phyloP scores from a whole-genome alignment of 2,888 invertebrate species.

The Bombyx huttoni region DNA sequence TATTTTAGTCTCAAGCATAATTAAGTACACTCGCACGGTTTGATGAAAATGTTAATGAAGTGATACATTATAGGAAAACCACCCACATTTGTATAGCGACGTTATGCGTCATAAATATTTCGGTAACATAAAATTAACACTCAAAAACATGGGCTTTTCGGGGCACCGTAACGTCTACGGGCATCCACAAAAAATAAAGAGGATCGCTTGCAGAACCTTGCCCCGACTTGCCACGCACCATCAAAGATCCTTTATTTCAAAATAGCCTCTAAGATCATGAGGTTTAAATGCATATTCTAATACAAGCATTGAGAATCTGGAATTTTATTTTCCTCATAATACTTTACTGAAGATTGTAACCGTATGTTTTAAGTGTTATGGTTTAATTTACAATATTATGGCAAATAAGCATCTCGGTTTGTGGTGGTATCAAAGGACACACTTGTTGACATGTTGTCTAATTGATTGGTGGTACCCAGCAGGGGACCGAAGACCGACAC shows the following conservation, averaged over 20 bases:
- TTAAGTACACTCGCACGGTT: background rate
- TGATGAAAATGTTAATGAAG: conserved; percentile 42
- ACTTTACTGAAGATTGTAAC: conserved; percentile 25
- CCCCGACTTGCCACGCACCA: conserved; percentile 29
- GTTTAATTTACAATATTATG: conserved; percentile 39
- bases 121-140: conserved; percentile 72
- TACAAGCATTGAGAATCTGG: background rate
- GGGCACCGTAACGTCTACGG: conserved; percentile 69
- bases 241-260: conserved; percentile 17
- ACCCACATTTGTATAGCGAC: conserved; percentile 68
- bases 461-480: conserved; percentile 69
- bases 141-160: conserved; percentile 64
- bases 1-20: too few species aligned
- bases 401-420: conserved; percentile 28
- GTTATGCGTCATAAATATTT: conserved; percentile 73
- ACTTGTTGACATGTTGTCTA: conserved; percentile 73
- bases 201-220: conserved; percentile 60
- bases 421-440: conserved; percentile 59
- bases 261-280: background rate
- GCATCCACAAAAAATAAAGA: conserved; percentile 55
- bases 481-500: conserved; percentile 57
- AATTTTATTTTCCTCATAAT: conserved; percentile 23
- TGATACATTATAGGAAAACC: conserved; percentile 59
- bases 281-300: background rate
- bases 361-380: conserved; percentile 45